Evolutionary conservation across 1,140 invertebrate genomes (phyloP), one percentile per base, ranked within the genome.

Genomic region (Drosophila bocqueti): DNA sequence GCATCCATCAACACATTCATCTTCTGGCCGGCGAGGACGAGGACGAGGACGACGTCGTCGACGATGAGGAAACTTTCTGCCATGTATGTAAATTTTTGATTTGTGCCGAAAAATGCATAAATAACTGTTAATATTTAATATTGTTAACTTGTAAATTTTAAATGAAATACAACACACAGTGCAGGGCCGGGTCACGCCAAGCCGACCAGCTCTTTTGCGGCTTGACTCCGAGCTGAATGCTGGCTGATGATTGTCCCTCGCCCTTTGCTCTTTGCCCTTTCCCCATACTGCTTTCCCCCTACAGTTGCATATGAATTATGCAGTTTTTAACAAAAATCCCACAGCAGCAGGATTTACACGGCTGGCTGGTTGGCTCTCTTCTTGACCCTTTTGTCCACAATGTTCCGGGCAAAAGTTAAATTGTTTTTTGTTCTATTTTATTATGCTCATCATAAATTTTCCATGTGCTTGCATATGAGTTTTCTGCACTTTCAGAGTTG

Each of bases 121-220:
- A 89, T 90, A 89, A 89, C 85, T 89, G 85, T 89, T 89, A 89
- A 89, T 89, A 89, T 89, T 90, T 89, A 89, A 89, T 89, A 89
- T 89, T 89, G 85, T 89, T 89, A 89, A 89, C 85, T 90, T 89
- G 85, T 89, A 89, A 89, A 89, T 89, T 90, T 89, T 83, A 90
- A 91, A 90, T 90, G 82, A 90, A 91, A 90, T 90, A 90, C 73
- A 83, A 72, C 72, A 72, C 72, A 71, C 29, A 29, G 78, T 52
- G 60, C 63, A 72, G 64, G 21, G 49, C 26, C 58, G 40, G 47
- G 47, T 29, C 47, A 49, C 24, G 46, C 45, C 45, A 46, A 46
- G 43, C 45, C 46, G 24, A 31, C 46, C 42, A 31, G 55, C 74
- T 78, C 64, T 68, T 57, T 67, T 55, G 63, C 52, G 76, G 64